phyloP scores from a whole-genome alignment of 92 coral and sea anemone genomes.

The Pocillopora grandis region DNA sequence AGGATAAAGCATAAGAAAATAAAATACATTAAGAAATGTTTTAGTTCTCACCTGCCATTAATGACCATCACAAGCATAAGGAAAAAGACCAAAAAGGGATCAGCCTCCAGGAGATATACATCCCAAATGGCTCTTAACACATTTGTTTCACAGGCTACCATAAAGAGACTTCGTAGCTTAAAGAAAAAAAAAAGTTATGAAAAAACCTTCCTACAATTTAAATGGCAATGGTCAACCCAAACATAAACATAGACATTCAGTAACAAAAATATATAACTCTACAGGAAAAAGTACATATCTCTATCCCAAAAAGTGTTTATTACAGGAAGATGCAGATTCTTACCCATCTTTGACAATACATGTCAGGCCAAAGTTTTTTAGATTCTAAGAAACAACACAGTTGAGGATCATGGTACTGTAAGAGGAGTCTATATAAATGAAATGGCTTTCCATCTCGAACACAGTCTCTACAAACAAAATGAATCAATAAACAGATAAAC shows the following conservation, averaged over 20 bases:
- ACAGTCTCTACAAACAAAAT: slow-evolving; percentile 77
- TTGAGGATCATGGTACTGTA: slow-evolving; percentile 98
- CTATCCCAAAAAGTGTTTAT: too few relatives aligned
- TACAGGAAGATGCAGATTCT: slow-evolving; percentile 8
- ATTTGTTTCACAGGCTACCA: slow-evolving; percentile 84
- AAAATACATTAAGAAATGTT: background rate
- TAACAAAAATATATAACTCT: too few relatives aligned
- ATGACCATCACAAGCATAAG: slow-evolving; percentile 92
- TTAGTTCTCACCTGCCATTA: slow-evolving; percentile 77
- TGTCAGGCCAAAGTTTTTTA: slow-evolving; percentile 91
- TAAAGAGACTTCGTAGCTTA: slow-evolving; percentile 88
- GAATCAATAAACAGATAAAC: too few relatives aligned
- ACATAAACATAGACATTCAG: too few relatives aligned
- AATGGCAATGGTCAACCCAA: too few relatives aligned
- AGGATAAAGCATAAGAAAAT: too few relatives aligned
- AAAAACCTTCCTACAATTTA: background rate
- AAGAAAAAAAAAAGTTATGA: background rate
- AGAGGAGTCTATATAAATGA: slow-evolving; percentile 83
- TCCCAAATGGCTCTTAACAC: slow-evolving; percentile 93
- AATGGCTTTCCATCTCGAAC: slow-evolving; percentile 96
- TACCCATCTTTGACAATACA: slow-evolving; percentile 94
- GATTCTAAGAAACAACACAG: slow-evolving; percentile 96
- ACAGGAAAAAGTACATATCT: too few relatives aligned
- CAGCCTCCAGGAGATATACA: slow-evolving; percentile 91
- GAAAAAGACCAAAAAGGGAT: slow-evolving; percentile 94